phyloP scores from a whole-genome alignment of 2,888 invertebrate species.

The Creontiades dilutus region DNA sequence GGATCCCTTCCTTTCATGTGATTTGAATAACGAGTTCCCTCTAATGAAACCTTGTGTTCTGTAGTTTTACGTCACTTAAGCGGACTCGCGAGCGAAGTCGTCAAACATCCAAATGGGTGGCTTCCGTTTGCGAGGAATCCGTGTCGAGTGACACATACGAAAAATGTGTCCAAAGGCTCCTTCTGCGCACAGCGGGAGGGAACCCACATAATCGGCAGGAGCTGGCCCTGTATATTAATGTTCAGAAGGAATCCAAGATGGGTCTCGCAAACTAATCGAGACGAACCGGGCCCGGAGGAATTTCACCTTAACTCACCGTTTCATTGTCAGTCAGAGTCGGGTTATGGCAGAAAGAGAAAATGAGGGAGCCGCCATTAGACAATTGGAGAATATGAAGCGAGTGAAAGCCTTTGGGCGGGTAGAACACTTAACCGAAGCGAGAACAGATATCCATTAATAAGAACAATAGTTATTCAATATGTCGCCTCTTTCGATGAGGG shows the following conservation, averaged over 20 bases:
- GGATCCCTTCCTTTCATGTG: too few species aligned
- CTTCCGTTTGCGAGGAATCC: background rate
- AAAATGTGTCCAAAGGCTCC: slow-evolving; percentile 4
- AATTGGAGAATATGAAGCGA: slow-evolving; percentile 32
- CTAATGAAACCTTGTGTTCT: too few species aligned
- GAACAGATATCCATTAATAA: slow-evolving; percentile 42
- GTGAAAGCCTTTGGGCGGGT: slow-evolving; percentile 32
- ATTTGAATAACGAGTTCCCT: too few species aligned
- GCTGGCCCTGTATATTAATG: slow-evolving; percentile 39
- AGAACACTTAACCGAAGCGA: background rate
- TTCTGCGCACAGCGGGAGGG: background rate
- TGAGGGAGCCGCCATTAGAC: slow-evolving; percentile 10
- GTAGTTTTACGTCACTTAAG: too few species aligned
- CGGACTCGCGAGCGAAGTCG: too few species aligned
- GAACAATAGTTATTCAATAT: slow-evolving; percentile 36
- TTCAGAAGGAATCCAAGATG: slow-evolving; percentile 26
- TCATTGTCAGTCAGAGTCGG: slow-evolving; percentile 23
- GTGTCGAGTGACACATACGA: background rate
- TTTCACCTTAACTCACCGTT: slow-evolving; percentile 28
- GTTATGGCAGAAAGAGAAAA: slow-evolving; percentile 42
- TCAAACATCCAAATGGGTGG: too few species aligned
- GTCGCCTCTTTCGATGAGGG: slow-evolving; percentile 12
- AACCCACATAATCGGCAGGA: slow-evolving; percentile 30
- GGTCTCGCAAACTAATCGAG: slow-evolving; percentile 32
- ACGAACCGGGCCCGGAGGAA: slow-evolving; percentile 13